Evolutionary conservation across 2,888 invertebrate genomes (phyloP), one percentile per base, ranked within the genome.

Genomic region (Zaprionus lineosus): DNA sequence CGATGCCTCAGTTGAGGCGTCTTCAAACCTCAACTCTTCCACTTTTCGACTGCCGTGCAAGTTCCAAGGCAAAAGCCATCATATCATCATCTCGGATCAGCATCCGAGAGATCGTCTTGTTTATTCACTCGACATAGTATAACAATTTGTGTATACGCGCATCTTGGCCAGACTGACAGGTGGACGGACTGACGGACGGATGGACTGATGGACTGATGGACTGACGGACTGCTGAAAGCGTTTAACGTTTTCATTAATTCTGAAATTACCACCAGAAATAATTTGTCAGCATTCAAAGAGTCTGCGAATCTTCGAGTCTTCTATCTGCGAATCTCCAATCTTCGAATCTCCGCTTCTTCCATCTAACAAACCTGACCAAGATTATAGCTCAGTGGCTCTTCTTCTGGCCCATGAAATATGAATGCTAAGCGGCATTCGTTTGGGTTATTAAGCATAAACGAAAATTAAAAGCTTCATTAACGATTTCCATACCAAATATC

Each of bases 171-270:
- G 50, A n/a, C n/a, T 9, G 29, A 44, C 16, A n/a, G n/a, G n/a
- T n/a, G n/a, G n/a, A n/a, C n/a, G n/a, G n/a, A n/a, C n/a, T n/a
- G n/a, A n/a, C n/a, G n/a, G n/a, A n/a, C n/a, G n/a, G n/a, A n/a
- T n/a, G n/a, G n/a, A n/a, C n/a, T n/a, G n/a, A n/a, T n/a, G n/a
- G n/a, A n/a, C n/a, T n/a, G n/a, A n/a, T n/a, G n/a, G n/a, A n/a
- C 56, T 60, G 76, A 74, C 72, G 76, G 72, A 62, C 66, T 62
- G 74, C 58, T 76, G 77, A 79, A 74, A 76, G 61, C 76, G 72
- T 58, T 66, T 74, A 81, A 81, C 81, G 73, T 73, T 81, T 75
- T 74, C 77, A 78, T 78, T 78, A 73, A 61, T 48, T 40, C 59
- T 43, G 29, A 62, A 51, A 64, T 64, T 63, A 52, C 44, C 47